Conservation (phyloP, 2,888 invertebrate genomes). For the Smittia aterrima region DNA sequence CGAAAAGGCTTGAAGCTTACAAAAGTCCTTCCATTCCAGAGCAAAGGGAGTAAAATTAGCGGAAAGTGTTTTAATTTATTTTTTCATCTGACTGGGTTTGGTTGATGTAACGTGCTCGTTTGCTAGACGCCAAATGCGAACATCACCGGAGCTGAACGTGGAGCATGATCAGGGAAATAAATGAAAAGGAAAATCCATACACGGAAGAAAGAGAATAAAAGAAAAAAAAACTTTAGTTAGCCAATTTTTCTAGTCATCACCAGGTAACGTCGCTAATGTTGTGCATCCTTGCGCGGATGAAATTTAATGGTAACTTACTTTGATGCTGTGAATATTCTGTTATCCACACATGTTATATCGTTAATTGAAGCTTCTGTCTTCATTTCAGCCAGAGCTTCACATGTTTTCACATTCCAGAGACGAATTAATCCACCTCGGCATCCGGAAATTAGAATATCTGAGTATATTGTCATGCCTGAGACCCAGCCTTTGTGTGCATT, state of each 20-base stretch:
- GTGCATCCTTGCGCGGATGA: not conserved
- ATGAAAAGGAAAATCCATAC: not conserved
- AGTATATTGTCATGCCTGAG: constrained; percentile 65
- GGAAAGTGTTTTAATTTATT: not conserved
- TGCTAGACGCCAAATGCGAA: constrained; percentile 35
- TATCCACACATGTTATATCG: constrained; percentile 64
- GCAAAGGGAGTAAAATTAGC: too few species aligned
- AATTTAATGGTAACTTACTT: constrained; percentile 61
- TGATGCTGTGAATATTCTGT: constrained; percentile 75
- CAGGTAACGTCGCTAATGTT: not conserved
- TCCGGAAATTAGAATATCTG: constrained; percentile 65
- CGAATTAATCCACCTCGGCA: constrained; percentile 76
- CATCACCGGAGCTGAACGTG: constrained; percentile 26
- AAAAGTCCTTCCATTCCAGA: not conserved
- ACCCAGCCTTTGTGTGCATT: constrained; percentile 88
- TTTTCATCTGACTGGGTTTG: not conserved
- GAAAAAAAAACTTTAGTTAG: not conserved
- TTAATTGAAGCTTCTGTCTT: constrained; percentile 69
- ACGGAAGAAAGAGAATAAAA: constrained; percentile 5
- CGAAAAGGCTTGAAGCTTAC: not conserved
- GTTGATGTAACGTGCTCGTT: not conserved
- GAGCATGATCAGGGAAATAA: not conserved
- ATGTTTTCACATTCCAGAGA: constrained; percentile 71
- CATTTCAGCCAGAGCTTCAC: constrained; percentile 64
- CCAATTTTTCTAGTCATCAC: not conserved